A percentile compares a stretch with the other conserved stretches of the same genome.
Evolutionary conservation across 1,140 invertebrate genomes (phyloP).

Genomic region (Apis dorsata): DNA sequence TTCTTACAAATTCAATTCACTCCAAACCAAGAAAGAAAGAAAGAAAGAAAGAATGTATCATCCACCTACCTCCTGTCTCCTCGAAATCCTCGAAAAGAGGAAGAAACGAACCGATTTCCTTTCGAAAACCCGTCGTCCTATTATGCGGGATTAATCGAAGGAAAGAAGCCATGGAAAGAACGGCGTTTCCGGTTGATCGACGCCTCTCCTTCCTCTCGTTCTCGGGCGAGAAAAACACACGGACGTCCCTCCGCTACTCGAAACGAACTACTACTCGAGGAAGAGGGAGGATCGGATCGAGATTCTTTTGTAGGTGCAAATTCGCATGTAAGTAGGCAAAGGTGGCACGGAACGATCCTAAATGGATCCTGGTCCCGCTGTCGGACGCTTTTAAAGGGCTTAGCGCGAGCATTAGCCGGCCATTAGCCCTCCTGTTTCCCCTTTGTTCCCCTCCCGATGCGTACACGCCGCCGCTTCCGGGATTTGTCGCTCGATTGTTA

Average conservation of each 20-base stretch:
- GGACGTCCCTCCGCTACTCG: not conserved
- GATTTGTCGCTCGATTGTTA: slow-evolving; percentile 62
- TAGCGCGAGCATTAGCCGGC: slow-evolving; percentile 55
- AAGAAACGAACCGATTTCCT: not conserved
- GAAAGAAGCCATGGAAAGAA: slow-evolving; percentile 6
- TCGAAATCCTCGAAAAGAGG: not conserved
- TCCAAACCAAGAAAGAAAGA: not conserved
- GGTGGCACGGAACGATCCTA: slow-evolving; percentile 40
- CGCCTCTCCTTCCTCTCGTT: not conserved
- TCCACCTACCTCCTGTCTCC: not conserved
- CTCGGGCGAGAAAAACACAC: slow-evolving; percentile 8
- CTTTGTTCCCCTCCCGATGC: slow-evolving; percentile 55
- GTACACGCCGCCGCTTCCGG: slow-evolving; percentile 40
- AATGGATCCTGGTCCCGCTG: slow-evolving; percentile 14
- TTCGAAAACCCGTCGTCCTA: not conserved
- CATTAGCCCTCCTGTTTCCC: slow-evolving; percentile 53
- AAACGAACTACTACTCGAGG: no score
- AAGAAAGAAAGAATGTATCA: not conserved
- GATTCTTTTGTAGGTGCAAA: slow-evolving; percentile 66
- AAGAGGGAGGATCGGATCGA: not conserved
- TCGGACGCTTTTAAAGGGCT: slow-evolving; percentile 66
- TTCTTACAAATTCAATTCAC: not conserved
- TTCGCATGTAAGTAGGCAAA: slow-evolving; percentile 67
- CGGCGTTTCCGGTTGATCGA: slow-evolving; percentile 36
- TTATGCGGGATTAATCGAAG: slow-evolving; percentile 52